phyloP scores from a whole-genome alignment of 53 echinoderm and acorn worm genomes.

The Paracentrotus lividus region DNA sequence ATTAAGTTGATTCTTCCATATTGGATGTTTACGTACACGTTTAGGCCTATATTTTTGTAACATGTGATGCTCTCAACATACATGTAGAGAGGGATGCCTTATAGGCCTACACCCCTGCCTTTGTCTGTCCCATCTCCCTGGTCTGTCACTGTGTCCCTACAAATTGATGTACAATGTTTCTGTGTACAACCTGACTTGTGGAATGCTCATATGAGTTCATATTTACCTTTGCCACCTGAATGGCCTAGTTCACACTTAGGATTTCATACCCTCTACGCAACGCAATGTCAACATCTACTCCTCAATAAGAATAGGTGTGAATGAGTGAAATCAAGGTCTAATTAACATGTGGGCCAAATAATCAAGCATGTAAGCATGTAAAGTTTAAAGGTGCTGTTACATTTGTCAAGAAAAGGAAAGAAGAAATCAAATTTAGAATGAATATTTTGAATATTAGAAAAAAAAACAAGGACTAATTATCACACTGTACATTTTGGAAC shows the following conservation, averaged over 20 bases:
- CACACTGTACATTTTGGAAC: too few species aligned
- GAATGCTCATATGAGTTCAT: too few species aligned
- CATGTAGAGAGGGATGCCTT: too few species aligned
- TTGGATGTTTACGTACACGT: too few species aligned
- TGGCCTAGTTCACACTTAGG: conserved; percentile 26
- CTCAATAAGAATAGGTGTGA: not conserved
- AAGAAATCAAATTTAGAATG: too few species aligned
- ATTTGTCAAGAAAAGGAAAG: not conserved
- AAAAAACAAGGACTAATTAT: too few species aligned
- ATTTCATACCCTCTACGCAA: conserved; percentile 3
- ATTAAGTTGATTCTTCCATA: too few species aligned
- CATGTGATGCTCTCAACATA: too few species aligned
- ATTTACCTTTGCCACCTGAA: conserved; percentile 52
- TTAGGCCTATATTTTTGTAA: too few species aligned
- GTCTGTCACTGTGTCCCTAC: not conserved
- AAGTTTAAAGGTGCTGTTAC: not conserved
- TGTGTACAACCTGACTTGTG: conserved; percentile 11
- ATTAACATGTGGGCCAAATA: conserved; percentile 42
- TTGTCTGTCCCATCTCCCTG: not conserved
- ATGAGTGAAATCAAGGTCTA: conserved; percentile 19
- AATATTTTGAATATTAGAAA: too few species aligned
- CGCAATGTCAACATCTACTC: conserved; percentile 19
- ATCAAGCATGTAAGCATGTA: not conserved
- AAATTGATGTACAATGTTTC: not conserved
- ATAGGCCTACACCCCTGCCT: too few species aligned